A percentile compares a stretch with the other conserved stretches of the same genome.
phyloP scores from a whole-genome alignment of 2,113 vertebrate species.

The Harpagus bidentatus region DNA sequence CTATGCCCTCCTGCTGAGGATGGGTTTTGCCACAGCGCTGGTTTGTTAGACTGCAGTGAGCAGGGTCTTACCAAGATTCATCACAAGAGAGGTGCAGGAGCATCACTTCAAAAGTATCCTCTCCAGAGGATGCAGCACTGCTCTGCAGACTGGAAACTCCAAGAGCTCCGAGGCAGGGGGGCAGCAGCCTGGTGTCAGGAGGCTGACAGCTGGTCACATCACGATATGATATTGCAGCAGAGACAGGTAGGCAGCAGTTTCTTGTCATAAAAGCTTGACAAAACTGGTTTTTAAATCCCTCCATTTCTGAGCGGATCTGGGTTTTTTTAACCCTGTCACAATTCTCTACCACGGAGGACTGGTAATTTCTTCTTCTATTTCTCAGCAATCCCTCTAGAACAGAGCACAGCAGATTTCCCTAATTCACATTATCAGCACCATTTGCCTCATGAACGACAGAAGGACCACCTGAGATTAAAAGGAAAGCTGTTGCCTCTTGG shows the following conservation, averaged over 20 bases:
- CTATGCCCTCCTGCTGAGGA: neutral
- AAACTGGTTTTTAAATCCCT: neutral
- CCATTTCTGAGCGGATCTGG: neutral
- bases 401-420: neutral
- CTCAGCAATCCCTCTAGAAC: neutral
- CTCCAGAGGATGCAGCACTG: neutral
- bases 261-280: neutral
- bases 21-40: neutral
- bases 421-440: neutral
- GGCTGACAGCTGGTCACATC: neutral
- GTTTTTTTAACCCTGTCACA: neutral
- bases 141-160: neutral
- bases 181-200: neutral
- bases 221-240: fast-evolving
- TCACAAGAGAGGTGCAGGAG: neutral
- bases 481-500: neutral
- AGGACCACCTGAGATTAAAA: neutral
- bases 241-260: neutral
- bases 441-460: neutral
- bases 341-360: neutral
- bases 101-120: neutral
- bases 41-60: neutral
- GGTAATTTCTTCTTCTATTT: neutral
- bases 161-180: neutral
- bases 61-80: fast-evolving